phyloP scores from a whole-genome alignment of 2,888 invertebrate genomes.

The Drosophila vallismaia region DNA sequence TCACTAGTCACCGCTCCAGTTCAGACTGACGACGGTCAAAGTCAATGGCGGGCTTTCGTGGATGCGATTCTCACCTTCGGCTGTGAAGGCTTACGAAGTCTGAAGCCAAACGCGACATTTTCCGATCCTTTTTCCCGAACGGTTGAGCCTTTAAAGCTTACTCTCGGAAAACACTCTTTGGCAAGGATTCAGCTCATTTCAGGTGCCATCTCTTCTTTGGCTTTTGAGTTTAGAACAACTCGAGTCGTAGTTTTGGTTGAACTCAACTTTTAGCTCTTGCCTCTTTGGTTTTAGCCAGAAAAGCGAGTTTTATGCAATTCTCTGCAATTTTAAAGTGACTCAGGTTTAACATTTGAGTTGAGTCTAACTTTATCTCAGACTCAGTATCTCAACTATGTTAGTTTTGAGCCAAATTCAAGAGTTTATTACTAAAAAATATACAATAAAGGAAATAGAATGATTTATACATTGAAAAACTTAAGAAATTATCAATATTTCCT shows the following conservation, averaged over 20 bases:
- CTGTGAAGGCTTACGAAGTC: neutral
- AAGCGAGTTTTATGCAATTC: neutral
- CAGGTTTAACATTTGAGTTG: neutral
- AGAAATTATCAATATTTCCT: too few species aligned
- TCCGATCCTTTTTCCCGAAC: neutral
- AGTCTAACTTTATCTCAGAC: neutral
- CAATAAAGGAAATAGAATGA: neutral
- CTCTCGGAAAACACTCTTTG: neutral
- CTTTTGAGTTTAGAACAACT: neutral
- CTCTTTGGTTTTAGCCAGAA: neutral
- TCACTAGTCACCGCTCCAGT: constrained; percentile 76
- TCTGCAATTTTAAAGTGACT: neutral
- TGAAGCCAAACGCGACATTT: neutral
- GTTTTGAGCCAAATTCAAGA: neutral
- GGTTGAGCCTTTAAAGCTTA: neutral
- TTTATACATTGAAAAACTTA: too few species aligned
- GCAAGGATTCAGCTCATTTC: neutral
- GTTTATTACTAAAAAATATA: neutral
- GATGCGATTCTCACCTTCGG: constrained; percentile 49
- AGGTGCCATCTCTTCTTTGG: neutral
- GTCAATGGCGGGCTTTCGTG: constrained; percentile 58
- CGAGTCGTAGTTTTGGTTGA: neutral
- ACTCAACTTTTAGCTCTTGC: neutral
- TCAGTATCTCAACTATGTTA: neutral
- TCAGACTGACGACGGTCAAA: constrained; percentile 76